A percentile compares a stretch with the other conserved stretches of the same genome.
Evolutionary conservation across 2,113 vertebrate genomes (phyloP).

Genomic region (Platycercus adscitus): DNA sequence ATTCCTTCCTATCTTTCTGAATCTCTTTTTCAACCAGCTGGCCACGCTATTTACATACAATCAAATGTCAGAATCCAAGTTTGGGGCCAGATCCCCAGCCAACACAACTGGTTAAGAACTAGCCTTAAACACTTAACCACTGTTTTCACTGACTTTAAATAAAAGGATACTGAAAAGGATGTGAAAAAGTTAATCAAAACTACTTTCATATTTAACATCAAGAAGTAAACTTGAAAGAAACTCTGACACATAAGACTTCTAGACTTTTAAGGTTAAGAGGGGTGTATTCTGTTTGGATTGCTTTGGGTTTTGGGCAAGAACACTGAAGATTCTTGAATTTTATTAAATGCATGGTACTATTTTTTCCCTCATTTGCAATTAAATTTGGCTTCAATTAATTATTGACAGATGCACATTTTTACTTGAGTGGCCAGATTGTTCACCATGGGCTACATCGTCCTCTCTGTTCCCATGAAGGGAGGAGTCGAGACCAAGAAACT

Average conservation of each 20-base stretch:
- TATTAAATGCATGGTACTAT: constrained; percentile 5
- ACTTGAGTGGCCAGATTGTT: constrained; percentile 50
- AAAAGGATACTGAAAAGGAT: background rate
- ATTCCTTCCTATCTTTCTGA: background rate
- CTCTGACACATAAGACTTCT: background rate
- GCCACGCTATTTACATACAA: background rate
- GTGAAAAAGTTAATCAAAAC: background rate
- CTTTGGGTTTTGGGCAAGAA: background rate
- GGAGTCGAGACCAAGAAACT: background rate
- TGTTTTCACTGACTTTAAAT: background rate
- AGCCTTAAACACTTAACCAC: background rate
- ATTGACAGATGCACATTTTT: constrained; percentile 58
- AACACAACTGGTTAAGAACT: background rate
- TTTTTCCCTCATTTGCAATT: constrained; percentile 61
- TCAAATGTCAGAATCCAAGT: background rate
- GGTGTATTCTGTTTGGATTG: background rate
- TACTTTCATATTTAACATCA: background rate
- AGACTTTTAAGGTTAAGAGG: background rate
- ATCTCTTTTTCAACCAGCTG: background rate
- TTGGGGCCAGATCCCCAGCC: background rate
- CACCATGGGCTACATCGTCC: constrained; percentile 31
- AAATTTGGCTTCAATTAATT: constrained; percentile 69
- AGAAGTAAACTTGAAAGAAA: background rate
- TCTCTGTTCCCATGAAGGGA: background rate
- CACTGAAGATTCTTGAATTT: constrained; percentile 29